A percentile compares a stretch with the other conserved stretches of the same genome.
Evolutionary conservation across 1,140 invertebrate species (phyloP).

Genomic region (Lasaia peninsularis): DNA sequence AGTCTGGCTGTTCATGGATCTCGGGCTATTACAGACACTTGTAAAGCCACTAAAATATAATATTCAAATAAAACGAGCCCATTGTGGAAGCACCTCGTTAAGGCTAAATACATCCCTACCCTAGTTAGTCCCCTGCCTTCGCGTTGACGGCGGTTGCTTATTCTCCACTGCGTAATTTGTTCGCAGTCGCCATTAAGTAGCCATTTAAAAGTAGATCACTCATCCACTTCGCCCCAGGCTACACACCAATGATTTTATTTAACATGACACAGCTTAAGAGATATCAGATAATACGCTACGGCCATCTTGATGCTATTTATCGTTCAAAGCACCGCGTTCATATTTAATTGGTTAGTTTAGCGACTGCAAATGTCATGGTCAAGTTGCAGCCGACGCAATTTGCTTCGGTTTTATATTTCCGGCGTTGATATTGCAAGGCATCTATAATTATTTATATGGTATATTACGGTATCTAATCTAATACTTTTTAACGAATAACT

Average conservation of each 20-base stretch:
- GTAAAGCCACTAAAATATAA: no score
- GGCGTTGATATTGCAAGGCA: not conserved
- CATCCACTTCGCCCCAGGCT: slow-evolving; percentile 36
- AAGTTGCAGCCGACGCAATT: slow-evolving; percentile 20
- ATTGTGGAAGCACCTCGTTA: slow-evolving; percentile 2
- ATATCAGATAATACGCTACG: slow-evolving; percentile 57
- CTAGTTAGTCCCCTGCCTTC: slow-evolving; percentile 21
- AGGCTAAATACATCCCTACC: slow-evolving; percentile 19
- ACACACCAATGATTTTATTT: slow-evolving; percentile 50
- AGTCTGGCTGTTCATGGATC: not conserved
- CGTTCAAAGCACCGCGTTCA: slow-evolving; percentile 40
- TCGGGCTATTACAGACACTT: not conserved
- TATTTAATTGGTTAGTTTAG: slow-evolving; percentile 48
- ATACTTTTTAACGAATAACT: no score
- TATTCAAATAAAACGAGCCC: not conserved
- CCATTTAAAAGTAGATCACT: slow-evolving; percentile 57
- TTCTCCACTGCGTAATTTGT: slow-evolving; percentile 47
- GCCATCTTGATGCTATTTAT: slow-evolving; percentile 54
- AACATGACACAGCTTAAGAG: slow-evolving; percentile 59
- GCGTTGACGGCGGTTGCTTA: slow-evolving; percentile 22
- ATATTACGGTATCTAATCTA: no score
- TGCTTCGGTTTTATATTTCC: slow-evolving; percentile 14
- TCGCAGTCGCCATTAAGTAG: slow-evolving; percentile 51
- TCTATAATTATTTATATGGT: no score
- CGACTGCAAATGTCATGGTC: slow-evolving; percentile 19